These are phyloP conservation scores for Panagrolaimus sp. DNA, from an alignment of 1,140 invertebrate species.

Conservation along the genomic window DNA sequence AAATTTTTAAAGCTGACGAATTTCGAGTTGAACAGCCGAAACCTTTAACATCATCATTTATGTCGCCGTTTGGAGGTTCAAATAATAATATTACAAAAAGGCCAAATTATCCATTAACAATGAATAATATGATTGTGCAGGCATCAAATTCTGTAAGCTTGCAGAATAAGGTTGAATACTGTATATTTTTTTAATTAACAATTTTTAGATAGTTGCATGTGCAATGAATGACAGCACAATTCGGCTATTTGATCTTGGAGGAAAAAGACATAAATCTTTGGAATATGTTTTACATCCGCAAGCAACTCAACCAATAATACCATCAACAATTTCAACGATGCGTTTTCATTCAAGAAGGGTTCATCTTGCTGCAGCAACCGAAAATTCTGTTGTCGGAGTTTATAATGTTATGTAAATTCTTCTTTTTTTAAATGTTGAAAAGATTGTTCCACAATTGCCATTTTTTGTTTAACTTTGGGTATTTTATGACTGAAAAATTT, in stretches of 20 bases:
- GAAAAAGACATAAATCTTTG: slow-evolving; percentile 13
- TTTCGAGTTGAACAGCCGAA: background rate
- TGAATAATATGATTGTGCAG: background rate
- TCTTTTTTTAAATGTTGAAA: too few relatives aligned
- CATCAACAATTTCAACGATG: background rate
- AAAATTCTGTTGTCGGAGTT: too few relatives aligned
- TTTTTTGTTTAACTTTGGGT: too few relatives aligned
- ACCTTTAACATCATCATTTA: background rate
- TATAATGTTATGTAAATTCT: too few relatives aligned
- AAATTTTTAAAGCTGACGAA: slow-evolving; percentile 1
- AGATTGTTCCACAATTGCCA: too few relatives aligned
- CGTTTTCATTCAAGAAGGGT: background rate
- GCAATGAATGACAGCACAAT: slow-evolving; percentile 35
- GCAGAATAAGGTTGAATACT: background rate
- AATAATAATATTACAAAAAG: background rate
- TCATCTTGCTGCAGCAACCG: background rate
- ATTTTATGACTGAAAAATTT: too few relatives aligned
- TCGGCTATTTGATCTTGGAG: slow-evolving; percentile 39
- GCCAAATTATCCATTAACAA: slow-evolving; percentile 36
- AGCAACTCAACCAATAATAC: slow-evolving; percentile 10
- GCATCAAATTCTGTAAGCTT: slow-evolving; percentile 1
- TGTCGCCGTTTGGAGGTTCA: background rate
- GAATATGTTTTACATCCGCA: slow-evolving; percentile 6
- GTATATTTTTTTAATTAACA: background rate
- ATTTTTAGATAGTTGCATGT: slow-evolving; percentile 32